phyloP scores from a whole-genome alignment of 2,113 vertebrate genomes.

The Urocynchramus pylzowi region DNA sequence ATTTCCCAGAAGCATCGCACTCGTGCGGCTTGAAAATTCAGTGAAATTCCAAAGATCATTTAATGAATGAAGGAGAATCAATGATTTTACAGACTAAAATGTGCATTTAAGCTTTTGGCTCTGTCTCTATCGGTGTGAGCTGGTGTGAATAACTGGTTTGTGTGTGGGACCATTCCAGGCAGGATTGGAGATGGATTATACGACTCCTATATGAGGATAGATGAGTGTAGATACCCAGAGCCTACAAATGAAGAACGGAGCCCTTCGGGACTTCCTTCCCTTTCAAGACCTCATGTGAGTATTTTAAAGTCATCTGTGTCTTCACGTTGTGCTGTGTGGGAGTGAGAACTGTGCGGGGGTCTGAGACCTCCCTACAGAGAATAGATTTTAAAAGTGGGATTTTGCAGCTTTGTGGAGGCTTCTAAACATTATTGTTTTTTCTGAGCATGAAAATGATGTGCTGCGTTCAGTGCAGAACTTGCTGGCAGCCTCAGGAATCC shows the following conservation, averaged over 20 bases:
- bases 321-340: background rate
- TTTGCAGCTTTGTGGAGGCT: background rate
- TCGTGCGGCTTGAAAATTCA: background rate
- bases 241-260: constrained; percentile 76
- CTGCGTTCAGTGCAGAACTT: background rate
- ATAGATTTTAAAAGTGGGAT: background rate
- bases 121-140: background rate
- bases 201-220: constrained; percentile 95
- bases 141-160: constrained; percentile 36
- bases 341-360: background rate
- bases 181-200: constrained; percentile 91
- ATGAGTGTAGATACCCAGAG: constrained; percentile 87
- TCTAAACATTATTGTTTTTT: background rate
- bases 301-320: background rate
- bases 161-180: constrained; percentile 60
- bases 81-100: background rate
- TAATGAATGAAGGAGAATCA: background rate
- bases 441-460: background rate
- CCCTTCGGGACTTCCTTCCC: constrained; percentile 81
- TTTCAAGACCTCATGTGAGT: constrained; percentile 90
- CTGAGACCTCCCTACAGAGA: background rate
- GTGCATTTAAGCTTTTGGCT: background rate
- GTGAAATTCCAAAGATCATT: background rate
- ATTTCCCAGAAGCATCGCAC: background rate
- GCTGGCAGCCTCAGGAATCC: background rate